Evolutionary conservation across 2,888 invertebrate genomes (phyloP).

Genomic region (Ichneumoninae sp.): DNA sequence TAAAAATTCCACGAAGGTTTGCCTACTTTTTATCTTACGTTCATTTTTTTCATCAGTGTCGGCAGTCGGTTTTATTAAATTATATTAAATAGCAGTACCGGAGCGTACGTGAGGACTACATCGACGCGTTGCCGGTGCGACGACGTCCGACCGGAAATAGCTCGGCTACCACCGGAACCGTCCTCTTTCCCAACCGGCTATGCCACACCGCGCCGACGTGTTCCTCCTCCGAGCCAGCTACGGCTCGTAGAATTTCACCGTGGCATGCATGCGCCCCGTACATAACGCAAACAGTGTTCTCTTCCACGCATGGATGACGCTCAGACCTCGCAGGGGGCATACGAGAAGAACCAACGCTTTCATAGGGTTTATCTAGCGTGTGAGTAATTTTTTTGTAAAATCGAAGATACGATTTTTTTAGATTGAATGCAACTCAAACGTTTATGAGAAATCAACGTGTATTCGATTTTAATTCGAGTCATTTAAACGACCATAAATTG

Average conservation of each 20-base stretch:
- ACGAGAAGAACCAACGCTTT: conserved; percentile 14
- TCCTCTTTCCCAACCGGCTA: conserved; percentile 71
- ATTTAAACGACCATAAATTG: too few relatives aligned
- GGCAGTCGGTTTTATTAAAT: conserved; percentile 28
- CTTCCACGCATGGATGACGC: conserved; percentile 64
- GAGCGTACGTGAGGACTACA: conserved; percentile 19
- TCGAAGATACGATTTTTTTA: too few relatives aligned
- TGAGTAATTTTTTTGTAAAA: background rate
- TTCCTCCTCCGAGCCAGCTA: conserved; percentile 33
- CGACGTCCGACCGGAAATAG: conserved; percentile 74
- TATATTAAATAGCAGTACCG: conserved; percentile 27
- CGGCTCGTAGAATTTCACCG: conserved; percentile 47
- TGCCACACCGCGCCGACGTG: conserved; percentile 28
- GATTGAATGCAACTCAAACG: too few relatives aligned
- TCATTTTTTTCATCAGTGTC: background rate
- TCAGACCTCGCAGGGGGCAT: conserved; percentile 11
- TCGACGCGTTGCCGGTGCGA: conserved; percentile 40
- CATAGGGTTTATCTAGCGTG: background rate
- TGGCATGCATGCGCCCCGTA: conserved; percentile 23
- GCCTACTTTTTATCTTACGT: background rate
- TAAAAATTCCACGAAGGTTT: background rate
- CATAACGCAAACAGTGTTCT: conserved; percentile 34
- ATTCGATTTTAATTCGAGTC: too few relatives aligned
- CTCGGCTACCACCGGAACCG: conserved; percentile 76
- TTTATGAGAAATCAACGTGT: too few relatives aligned